These are phyloP conservation scores for Torymus auratus DNA, from an alignment of 2,888 invertebrate genomes.

Conservation along the genomic window DNA sequence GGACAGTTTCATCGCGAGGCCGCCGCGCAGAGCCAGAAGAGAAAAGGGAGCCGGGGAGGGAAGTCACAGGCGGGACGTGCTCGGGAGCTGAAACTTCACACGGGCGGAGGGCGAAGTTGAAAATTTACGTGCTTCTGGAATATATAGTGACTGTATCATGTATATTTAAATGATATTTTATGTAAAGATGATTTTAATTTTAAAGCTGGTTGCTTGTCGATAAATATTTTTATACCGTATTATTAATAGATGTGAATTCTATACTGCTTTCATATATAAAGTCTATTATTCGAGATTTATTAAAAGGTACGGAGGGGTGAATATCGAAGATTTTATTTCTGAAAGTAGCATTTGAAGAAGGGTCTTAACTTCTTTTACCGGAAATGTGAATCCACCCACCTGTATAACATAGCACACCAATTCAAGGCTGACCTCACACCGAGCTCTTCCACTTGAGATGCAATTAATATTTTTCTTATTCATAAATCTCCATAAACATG, in stretches of 20 bases:
- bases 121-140: conserved; percentile 24
- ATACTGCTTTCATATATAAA: too few species aligned
- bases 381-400: not conserved
- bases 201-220: too few species aligned
- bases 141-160: too few species aligned
- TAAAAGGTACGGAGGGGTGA: too few species aligned
- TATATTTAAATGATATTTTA: too few species aligned
- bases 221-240: too few species aligned
- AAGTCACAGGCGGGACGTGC: conserved; percentile 10
- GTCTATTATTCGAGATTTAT: too few species aligned
- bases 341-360: too few species aligned
- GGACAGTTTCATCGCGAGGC: conserved; percentile 53
- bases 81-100: conserved; percentile 7
- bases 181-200: too few species aligned
- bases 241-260: too few species aligned
- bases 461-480: conserved; percentile 4
- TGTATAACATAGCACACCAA: not conserved
- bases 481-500: too few species aligned
- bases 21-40: conserved; percentile 16
- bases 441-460: conserved; percentile 32
- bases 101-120: conserved; percentile 49
- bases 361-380: too few species aligned
- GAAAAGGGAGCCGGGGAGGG: conserved; percentile 22
- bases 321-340: not conserved
- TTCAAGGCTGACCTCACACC: conserved; percentile 21